Percentiles rank a stretch among this genome's conserved stretches.
phyloP scores from a whole-genome alignment of 1,140 invertebrate species.

The Temnothorax curvispinosus region DNA sequence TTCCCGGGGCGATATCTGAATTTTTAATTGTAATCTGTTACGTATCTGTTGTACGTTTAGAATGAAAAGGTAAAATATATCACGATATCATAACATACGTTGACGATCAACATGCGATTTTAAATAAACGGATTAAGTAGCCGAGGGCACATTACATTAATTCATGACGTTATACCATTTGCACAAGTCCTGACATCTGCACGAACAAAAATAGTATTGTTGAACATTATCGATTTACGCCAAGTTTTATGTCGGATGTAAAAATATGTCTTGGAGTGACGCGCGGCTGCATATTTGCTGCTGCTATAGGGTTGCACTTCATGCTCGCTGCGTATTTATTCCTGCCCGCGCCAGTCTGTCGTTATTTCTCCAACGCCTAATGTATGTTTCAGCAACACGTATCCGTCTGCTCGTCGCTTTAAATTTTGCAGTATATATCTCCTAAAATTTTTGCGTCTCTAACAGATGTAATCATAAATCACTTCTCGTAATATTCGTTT shows the following conservation, averaged over 20 bases:
- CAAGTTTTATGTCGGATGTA: slow-evolving; percentile 53
- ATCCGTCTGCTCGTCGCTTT: slow-evolving; percentile 73
- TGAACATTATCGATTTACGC: slow-evolving; percentile 52
- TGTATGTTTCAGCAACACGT: slow-evolving; percentile 79
- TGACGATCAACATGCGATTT: slow-evolving; percentile 29
- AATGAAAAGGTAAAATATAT: slow-evolving; percentile 28
- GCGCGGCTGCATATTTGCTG: slow-evolving; percentile 38
- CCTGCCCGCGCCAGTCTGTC: slow-evolving; percentile 63
- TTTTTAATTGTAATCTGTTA: slow-evolving; percentile 28
- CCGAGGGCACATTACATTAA: slow-evolving; percentile 32
- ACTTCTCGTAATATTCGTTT: background rate
- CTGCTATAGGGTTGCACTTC: slow-evolving; percentile 24
- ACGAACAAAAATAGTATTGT: slow-evolving; percentile 36
- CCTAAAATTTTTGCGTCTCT: slow-evolving; percentile 1
- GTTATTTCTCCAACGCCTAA: slow-evolving; percentile 77
- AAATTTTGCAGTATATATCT: slow-evolving; percentile 21
- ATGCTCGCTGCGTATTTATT: slow-evolving; percentile 48
- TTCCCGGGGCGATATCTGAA: slow-evolving; percentile 24
- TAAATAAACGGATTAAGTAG: slow-evolving; percentile 44
- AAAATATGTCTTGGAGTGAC: slow-evolving; percentile 53
- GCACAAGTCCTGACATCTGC: slow-evolving; percentile 18
- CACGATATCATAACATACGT: slow-evolving; percentile 28
- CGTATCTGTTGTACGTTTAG: background rate
- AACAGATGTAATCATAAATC: slow-evolving; percentile 21
- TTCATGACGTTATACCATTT: slow-evolving; percentile 17